Evolutionary conservation across 2,797 vertebrate genomes (phyloP).

Genomic region (Vireo griseus): DNA sequence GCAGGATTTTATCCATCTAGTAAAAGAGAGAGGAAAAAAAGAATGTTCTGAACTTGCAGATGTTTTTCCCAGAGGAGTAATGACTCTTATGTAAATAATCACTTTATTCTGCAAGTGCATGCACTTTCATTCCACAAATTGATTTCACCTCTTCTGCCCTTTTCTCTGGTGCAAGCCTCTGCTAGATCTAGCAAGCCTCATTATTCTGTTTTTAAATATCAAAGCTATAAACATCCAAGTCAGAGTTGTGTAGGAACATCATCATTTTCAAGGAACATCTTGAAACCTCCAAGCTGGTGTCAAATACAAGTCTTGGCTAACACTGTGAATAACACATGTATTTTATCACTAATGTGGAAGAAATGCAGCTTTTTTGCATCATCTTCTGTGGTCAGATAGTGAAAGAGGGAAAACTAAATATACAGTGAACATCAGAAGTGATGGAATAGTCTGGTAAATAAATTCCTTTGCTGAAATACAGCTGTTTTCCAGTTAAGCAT

Average conservation of each 20-base stretch:
- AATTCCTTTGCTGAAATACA: neutral
- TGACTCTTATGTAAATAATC: conserved; percentile 14
- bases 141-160: conserved; percentile 14
- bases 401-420: neutral
- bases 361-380: neutral
- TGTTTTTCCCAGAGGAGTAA: neutral
- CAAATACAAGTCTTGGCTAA: neutral
- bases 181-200: neutral
- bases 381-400: neutral
- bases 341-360: neutral
- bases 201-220: conserved; percentile 6
- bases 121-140: neutral
- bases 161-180: neutral
- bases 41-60: neutral
- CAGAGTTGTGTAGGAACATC: neutral
- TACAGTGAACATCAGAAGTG: neutral
- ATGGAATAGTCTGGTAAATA: neutral
- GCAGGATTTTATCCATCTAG: neutral
- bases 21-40: neutral
- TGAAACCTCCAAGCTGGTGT: neutral
- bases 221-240: neutral
- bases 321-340: neutral
- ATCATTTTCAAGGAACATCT: neutral
- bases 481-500: neutral
- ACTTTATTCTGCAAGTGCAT: neutral